These are phyloP conservation scores for Polyergus mexicanus DNA, from an alignment of 1,140 invertebrate species.

Conservation along the genomic window DNA sequence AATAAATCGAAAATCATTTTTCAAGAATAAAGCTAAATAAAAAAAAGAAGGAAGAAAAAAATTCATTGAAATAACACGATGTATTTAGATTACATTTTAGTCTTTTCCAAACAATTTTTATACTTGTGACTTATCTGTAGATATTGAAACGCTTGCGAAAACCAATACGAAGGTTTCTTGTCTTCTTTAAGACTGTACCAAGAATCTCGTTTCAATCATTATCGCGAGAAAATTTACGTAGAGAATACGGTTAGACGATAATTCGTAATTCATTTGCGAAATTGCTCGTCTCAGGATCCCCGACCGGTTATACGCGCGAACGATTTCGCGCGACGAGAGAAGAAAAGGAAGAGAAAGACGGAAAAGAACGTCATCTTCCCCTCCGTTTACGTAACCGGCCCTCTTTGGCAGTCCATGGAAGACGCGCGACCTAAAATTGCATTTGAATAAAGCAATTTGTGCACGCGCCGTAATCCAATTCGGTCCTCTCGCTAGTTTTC, in stretches of 20 bases:
- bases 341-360: not conserved
- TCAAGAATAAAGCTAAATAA: not conserved
- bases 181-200: not conserved
- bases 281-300: not conserved
- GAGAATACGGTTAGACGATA: not conserved
- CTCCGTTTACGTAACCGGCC: constrained; percentile 32
- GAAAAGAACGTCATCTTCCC: not conserved
- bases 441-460: constrained; percentile 86
- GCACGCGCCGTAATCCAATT: constrained; percentile 84
- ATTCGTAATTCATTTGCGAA: constrained; percentile 29
- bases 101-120: not conserved
- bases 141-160: not conserved
- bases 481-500: constrained; percentile 82
- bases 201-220: not conserved
- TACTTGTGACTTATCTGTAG: not conserved
- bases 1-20: not conserved
- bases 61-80: not conserved
- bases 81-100: not conserved
- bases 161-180: not conserved
- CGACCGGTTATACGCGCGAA: constrained; percentile 27
- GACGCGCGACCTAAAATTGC: constrained; percentile 75
- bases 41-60: not conserved
- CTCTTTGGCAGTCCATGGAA: constrained; percentile 70
- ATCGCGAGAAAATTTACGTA: constrained; percentile 11
- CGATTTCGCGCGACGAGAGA: constrained; percentile 33